Base-by-base conservation (phyloP, 2,797 vertebrate species). In the Pipistrellus pipistrellus region DNA sequence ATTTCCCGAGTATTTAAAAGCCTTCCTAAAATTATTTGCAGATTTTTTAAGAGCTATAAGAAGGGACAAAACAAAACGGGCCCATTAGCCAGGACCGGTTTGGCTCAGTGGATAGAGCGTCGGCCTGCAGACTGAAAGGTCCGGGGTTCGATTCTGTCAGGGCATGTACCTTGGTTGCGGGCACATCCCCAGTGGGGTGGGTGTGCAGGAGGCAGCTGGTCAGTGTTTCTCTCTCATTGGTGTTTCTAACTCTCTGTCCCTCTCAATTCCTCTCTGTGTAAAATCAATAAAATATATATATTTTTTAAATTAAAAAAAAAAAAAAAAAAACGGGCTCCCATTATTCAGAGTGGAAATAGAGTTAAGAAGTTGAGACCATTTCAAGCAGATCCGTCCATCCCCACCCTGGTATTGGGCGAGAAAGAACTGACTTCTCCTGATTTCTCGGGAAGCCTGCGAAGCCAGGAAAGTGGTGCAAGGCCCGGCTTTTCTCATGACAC, bases 401-500 rank as follows among this genome's bases (percentile, higher is more conserved):
- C 30, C 17, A 15, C 23, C n/a, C 7, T 3, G 38, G 12, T 0
- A 3, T 0, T 4, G 38, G 48, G 14, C 1, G 4, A 32, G 55
- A 25, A 66, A 35, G 80, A 48, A 4, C 18, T 55, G 44, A 12
- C 18, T 1, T 41, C 72, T 75, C 89, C 32, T 9, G 15, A 11
- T 27, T 82, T 84, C 88, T 80, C 15, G 2, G 71, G 71, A 81
- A 89, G 81, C 72, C 57, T 1, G 68, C 5, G 7, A 1, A 1
- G 7, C 41, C 27, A 1, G 62, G 72, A 35, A 72, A n/a, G 1
- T 18, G 5, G 32, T 3, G n/a, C 18, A 3, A 51, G 84, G 23
- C n/a, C 17, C 2, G 4, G 62, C 62, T 64, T 77, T 92, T 90
- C 95, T 96, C 93, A 85, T 85, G 95, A 86, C 95, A 41, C 88